Conservation (phyloP, 1,140 invertebrate species). For the Bombus confusus region DNA sequence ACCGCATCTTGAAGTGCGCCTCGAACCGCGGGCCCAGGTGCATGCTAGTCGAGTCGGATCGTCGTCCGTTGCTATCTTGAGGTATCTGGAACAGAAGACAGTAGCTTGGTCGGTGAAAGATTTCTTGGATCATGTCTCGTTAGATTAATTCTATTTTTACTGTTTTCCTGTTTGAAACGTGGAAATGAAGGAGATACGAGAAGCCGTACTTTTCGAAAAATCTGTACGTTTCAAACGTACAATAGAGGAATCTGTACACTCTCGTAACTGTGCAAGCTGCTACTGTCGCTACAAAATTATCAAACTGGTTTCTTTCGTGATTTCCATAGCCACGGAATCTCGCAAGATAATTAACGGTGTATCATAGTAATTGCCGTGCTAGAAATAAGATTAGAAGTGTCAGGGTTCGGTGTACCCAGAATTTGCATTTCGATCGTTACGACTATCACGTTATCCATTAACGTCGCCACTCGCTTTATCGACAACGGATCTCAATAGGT, state of each 20-base stretch:
- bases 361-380: neutral
- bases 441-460: neutral
- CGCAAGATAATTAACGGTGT: neutral
- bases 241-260: too few relatives aligned
- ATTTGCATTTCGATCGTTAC: neutral
- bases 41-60: slow-evolving; percentile 28
- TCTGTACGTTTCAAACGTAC: too few relatives aligned
- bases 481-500: neutral
- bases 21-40: slow-evolving; percentile 52
- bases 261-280: too few relatives aligned
- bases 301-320: neutral
- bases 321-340: too few relatives aligned
- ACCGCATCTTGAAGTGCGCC: slow-evolving; percentile 61
- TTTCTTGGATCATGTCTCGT: too few relatives aligned
- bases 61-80: slow-evolving; percentile 55
- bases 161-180: too few relatives aligned
- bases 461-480: neutral
- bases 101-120: too few relatives aligned
- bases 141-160: too few relatives aligned
- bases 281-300: too few relatives aligned
- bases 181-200: too few relatives aligned
- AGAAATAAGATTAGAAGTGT: neutral
- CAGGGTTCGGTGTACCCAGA: slow-evolving; percentile 20
- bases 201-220: too few relatives aligned
- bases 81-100: slow-evolving; percentile 71